Base-by-base conservation (phyloP, 2,888 invertebrate species). In the Xylota segnis region DNA sequence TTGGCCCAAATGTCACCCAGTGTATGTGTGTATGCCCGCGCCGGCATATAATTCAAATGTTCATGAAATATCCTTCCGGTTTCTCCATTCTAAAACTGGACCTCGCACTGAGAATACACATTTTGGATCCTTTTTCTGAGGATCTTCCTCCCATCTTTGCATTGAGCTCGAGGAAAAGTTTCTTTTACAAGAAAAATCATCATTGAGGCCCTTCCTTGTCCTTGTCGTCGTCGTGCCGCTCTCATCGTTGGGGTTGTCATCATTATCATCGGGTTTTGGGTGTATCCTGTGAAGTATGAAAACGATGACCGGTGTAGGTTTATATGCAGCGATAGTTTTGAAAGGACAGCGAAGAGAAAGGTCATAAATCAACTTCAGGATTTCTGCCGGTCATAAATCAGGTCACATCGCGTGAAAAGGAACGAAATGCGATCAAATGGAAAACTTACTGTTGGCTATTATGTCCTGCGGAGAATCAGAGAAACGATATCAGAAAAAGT, bases 301-400 rank as follows among this genome's bases (percentile, higher is more conserved):
- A 74, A 74, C 52, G 61, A 63, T 74, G 61, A 74, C 50, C 72
- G 54, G 45, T 43, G 14, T 43, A 50, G 75, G 43, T 47, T 70
- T 59, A 59, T 50, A 43, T 61, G 52, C 58, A 32, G n/a, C 9
- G 45, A 66, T 59, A 37, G 58, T 66, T 76, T 75, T 66, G 47
- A 61, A 16, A 58, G 66, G 66, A 66, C 40, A n/a, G n/a, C 29
- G 66, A 47, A 16, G 61, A 23, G 45, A 68, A 75, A 32, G 37
- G 52, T 70, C 75, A 63, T 82, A 82, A 82, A 82, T 82, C 82
- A 82, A 63, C 14, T 82, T 70, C 56, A 75, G 68, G 52, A 75
- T 50, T 74, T 61, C 40, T 61, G 45, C 43, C 63, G 75, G 45
- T 58, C 75, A 75, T 82, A 82, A 82, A 75, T 82, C 70, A 75